Evolutionary conservation across 2,888 invertebrate species (phyloP).

Genomic region (Frankliniella intonsa): DNA sequence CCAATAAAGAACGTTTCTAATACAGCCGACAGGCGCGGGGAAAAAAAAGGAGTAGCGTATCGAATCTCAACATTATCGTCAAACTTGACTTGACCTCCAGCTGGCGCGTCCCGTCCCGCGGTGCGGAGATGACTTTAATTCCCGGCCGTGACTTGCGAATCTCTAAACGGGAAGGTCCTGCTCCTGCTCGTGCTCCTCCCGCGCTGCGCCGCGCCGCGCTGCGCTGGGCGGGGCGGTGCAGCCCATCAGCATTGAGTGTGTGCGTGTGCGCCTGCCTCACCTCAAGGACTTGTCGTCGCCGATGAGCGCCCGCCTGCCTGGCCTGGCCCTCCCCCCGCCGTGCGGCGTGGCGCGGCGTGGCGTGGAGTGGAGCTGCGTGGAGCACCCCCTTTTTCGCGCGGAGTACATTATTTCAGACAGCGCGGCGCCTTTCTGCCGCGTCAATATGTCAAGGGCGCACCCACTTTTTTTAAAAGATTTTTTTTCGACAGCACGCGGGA

Average conservation of each 20-base stretch:
- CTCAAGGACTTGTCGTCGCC: not conserved
- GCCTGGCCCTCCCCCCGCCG: not conserved
- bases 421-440: not conserved
- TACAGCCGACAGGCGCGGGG: not conserved
- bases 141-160: not conserved
- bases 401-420: not conserved
- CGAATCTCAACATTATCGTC: not conserved
- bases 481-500: not conserved
- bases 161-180: no score
- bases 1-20: not conserved
- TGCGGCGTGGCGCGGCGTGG: not conserved
- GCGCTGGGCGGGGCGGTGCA: no score
- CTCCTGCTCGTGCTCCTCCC: not conserved
- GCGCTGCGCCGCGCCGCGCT: not conserved
- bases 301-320: not conserved
- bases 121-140: not conserved
- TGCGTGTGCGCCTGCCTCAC: not conserved
- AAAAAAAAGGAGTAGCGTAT: not conserved
- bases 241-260: no score
- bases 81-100: slow-evolving; percentile 24
- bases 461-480: not conserved
- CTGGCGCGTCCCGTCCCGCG: not conserved
- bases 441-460: no score
- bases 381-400: not conserved
- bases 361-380: not conserved